These are phyloP conservation scores for Eurytoma californica DNA, from an alignment of 2,888 invertebrate genomes.

Conservation along the genomic window DNA sequence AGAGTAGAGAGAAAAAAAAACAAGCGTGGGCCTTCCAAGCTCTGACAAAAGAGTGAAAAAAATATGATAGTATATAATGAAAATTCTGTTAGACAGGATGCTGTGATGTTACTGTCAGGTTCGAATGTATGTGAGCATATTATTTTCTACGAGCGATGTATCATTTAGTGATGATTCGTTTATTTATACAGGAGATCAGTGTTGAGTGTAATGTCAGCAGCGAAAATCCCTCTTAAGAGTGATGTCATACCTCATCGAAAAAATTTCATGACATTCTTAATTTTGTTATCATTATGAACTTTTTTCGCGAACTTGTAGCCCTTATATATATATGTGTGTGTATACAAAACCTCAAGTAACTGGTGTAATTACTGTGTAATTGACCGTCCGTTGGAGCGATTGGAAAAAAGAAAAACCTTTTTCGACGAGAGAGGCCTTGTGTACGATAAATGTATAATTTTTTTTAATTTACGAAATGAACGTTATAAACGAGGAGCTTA, in stretches of 20 bases:
- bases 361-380: conserved; percentile 59
- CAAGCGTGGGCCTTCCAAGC: conserved; percentile 51
- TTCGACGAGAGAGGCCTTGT: conserved; percentile 55
- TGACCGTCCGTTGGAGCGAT: conserved; percentile 50
- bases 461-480: conserved; percentile 39
- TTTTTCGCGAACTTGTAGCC: conserved; percentile 32
- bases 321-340: conserved; percentile 49
- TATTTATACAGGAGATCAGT: conserved; percentile 51
- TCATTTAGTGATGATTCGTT: conserved; percentile 51
- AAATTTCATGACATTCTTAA: conserved; percentile 51
- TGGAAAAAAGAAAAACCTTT: conserved; percentile 50
- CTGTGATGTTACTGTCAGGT: conserved; percentile 58
- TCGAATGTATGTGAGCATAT: conserved; percentile 53
- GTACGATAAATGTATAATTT: conserved; percentile 52
- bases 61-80: conserved; percentile 48
- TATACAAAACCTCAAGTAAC: conserved; percentile 53
- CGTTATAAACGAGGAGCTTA: conserved; percentile 11
- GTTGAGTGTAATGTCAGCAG: conserved; percentile 50
- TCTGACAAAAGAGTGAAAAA: conserved; percentile 53
- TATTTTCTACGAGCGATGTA: conserved; percentile 54
- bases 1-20: conserved; percentile 31
- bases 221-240: conserved; percentile 34
- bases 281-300: conserved; percentile 36
- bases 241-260: conserved; percentile 42
- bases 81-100: conserved; percentile 58